Conservation (phyloP, 2,888 invertebrate species). For the Amphipyra tragopoginis region DNA sequence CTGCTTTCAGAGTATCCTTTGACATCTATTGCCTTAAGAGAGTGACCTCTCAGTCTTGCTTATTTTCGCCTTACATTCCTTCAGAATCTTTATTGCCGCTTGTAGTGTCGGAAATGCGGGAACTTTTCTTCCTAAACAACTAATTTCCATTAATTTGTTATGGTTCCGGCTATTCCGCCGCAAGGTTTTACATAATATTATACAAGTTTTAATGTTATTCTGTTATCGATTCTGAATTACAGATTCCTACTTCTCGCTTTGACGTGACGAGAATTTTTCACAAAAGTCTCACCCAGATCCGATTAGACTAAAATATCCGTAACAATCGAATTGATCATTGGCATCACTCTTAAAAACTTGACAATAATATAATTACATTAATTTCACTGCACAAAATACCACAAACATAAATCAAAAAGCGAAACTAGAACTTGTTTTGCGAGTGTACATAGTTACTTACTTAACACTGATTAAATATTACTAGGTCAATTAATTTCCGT, state of each 20-base stretch:
- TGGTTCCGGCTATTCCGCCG: constrained; percentile 29
- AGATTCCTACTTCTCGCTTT: constrained; percentile 11
- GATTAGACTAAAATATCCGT: neutral
- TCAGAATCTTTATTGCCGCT: constrained; percentile 40
- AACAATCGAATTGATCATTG: neutral
- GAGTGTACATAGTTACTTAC: constrained; percentile 57
- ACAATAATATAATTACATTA: constrained; percentile 17
- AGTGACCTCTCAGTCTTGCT: constrained; percentile 29
- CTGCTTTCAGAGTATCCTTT: constrained; percentile 7
- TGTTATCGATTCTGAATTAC: constrained; percentile 37
- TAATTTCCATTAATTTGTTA: constrained; percentile 52
- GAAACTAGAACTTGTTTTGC: constrained; percentile 67
- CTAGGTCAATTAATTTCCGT: constrained; percentile 77
- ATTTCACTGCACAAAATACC: constrained; percentile 25
- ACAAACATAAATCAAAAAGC: constrained; percentile 55
- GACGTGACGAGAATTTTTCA: constrained; percentile 23
- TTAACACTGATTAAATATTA: constrained; percentile 72
- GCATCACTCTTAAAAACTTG: neutral
- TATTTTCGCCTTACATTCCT: constrained; percentile 32
- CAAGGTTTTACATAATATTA: constrained; percentile 48
- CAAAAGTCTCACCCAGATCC: constrained; percentile 3
- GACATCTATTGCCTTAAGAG: constrained; percentile 19
- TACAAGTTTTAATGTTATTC: constrained; percentile 50
- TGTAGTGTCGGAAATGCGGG: constrained; percentile 37
- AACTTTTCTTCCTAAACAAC: constrained; percentile 45